These are phyloP conservation scores for Furnarius figulus DNA, from an alignment of 2,113 vertebrate species.

Conservation along the genomic window DNA sequence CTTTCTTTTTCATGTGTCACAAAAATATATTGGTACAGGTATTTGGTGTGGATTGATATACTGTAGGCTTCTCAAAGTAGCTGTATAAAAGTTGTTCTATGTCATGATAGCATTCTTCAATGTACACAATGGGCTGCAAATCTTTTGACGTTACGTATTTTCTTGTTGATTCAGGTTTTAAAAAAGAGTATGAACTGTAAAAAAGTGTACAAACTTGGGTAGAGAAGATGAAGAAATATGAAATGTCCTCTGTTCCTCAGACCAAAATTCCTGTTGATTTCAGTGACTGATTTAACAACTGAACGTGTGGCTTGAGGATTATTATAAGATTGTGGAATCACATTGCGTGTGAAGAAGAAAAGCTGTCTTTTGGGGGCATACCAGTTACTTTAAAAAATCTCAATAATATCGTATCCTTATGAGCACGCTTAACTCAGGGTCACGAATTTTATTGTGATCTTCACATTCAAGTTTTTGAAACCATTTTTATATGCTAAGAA, in stretches of 20 bases:
- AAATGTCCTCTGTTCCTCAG: not conserved
- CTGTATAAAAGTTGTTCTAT: not conserved
- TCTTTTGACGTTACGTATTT: not conserved
- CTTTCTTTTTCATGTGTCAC: not conserved
- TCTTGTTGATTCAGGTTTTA: not conserved
- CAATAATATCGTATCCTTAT: not conserved
- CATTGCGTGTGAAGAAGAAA: not conserved
- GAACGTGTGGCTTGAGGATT: not conserved
- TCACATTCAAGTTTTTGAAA: not conserved
- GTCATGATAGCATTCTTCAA: not conserved
- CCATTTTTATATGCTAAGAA: not conserved
- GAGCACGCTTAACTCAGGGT: not conserved
- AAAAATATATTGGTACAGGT: not conserved
- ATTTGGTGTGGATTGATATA: not conserved
- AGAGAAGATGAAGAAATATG: not conserved
- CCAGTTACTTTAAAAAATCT: not conserved
- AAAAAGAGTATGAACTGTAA: not conserved
- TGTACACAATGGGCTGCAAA: not conserved
- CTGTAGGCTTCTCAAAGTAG: not conserved
- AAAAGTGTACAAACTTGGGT: not conserved
- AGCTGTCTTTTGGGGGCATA: not conserved
- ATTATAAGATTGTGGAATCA: not conserved
- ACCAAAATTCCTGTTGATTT: not conserved
- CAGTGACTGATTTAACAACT: not conserved
- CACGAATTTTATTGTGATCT: not conserved